phyloP scores from a whole-genome alignment of 2,797 vertebrate species.

The Pseudochaenichthys georgianus region DNA sequence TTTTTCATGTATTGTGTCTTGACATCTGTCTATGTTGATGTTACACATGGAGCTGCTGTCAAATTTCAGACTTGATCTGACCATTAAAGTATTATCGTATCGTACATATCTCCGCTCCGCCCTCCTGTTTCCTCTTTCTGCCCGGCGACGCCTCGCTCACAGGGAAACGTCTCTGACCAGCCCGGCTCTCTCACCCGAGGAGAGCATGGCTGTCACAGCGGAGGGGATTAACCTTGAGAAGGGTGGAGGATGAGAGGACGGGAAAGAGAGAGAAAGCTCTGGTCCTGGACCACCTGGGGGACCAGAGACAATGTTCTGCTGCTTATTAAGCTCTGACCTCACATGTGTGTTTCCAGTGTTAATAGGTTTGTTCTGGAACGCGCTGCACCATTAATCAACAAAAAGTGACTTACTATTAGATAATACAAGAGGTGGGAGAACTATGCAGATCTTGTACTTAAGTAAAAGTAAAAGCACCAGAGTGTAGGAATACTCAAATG shows the following conservation, averaged over 20 bases:
- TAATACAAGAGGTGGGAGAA: no score
- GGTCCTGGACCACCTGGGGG: constrained; percentile 41
- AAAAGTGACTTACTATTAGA: no score
- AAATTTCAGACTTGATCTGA: neutral
- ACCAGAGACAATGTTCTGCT: neutral
- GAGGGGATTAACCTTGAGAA: constrained; percentile 70
- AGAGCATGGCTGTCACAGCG: constrained; percentile 56
- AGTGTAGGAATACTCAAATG: no score
- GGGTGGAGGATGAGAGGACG: constrained; percentile 31
- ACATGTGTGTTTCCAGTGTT: neutral
- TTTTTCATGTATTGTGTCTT: no score
- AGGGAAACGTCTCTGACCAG: constrained; percentile 39
- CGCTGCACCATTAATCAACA: no score
- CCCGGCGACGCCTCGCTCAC: constrained; percentile 24
- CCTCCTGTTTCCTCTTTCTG: constrained; percentile 53
- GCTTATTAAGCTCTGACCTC: constrained; percentile 1
- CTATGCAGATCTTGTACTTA: no score
- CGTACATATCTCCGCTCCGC: neutral
- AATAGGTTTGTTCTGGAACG: neutral
- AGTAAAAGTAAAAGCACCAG: no score
- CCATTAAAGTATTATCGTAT: no score
- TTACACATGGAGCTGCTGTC: no score
- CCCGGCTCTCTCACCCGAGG: constrained; percentile 46
- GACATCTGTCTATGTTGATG: no score
- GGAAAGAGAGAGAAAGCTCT: constrained; percentile 22